Evolutionary conservation across 2,888 invertebrate genomes (phyloP), one percentile per base, ranked within the genome.

Genomic region (Embidobia sp.): DNA sequence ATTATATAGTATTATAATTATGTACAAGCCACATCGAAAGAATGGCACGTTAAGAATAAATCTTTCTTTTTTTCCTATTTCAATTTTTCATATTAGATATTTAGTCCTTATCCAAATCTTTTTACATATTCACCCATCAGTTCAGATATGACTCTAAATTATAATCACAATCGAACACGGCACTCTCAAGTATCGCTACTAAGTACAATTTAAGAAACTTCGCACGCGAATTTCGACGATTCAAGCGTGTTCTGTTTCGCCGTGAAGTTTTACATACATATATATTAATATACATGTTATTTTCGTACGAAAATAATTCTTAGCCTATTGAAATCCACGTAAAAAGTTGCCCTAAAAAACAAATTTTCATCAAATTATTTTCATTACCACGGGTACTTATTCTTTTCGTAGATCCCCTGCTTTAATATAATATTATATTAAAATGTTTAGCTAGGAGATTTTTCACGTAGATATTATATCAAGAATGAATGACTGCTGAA

Each of bases 1-100:
- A 64, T 59, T 79, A 81, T 80, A 27, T 74, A 74, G 55, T 66
- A 64, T 59, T 79, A 81, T 80, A 81, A 81, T 83, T 89, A 89
- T 89, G 85, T 89, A 88, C 89, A 89, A 86, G 89, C 89, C 89
- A 89, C 85, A 76, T 79, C 74, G 78, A 55, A 37, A 78, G 67
- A 85, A 89, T 89, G 89, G 89, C 89, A 89, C 89, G 82, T 87
- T 88, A 88, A 86, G 87, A 87, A 86, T 87, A 87, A 49, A 46
- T 22, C 3, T 22, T 4, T 57, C 42, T 84, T 81, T 87, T 89
- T 87, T 85, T 86, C 86, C 85, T 86, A n/a, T n/a, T n/a, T n/a
- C n/a, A 84, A 81, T 78, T 84, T 83, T 81, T 80, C 81, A 77
- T 80, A 78, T n/a, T n/a, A n/a, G n/a, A n/a, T n/a, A n/a, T n/a